phyloP scores from a whole-genome alignment of 2,888 invertebrate genomes.

The Mimumesa dahlbomi region DNA sequence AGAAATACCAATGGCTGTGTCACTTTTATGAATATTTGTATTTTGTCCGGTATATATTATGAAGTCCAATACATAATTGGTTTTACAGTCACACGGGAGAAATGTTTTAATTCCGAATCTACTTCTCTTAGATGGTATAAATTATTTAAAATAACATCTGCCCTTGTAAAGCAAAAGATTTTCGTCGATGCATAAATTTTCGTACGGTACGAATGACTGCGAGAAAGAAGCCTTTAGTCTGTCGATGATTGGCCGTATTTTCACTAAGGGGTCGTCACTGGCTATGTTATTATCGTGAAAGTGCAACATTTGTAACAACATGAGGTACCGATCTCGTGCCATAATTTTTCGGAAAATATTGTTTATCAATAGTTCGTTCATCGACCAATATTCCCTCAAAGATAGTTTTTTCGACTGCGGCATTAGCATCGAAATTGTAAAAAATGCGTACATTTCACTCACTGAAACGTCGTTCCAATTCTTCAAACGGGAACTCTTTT shows the following conservation, averaged over 20 bases:
- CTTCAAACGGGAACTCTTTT: constrained; percentile 28
- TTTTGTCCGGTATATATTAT: constrained; percentile 29
- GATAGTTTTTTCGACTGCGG: constrained; percentile 28
- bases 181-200: constrained; percentile 26
- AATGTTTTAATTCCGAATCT: too few species aligned
- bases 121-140: too few species aligned
- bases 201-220: constrained; percentile 25
- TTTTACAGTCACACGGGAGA: too few species aligned
- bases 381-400: constrained; percentile 31
- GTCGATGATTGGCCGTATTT: constrained; percentile 22
- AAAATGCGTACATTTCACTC: constrained; percentile 26
- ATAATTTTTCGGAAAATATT: constrained; percentile 30
- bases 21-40: constrained; percentile 12
- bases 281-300: constrained; percentile 28
- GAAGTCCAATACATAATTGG: too few species aligned
- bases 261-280: too few species aligned
- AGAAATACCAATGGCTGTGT: constrained; percentile 19
- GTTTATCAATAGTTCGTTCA: constrained; percentile 26
- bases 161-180: constrained; percentile 26
- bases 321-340: constrained; percentile 26
- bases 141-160: constrained; percentile 24
- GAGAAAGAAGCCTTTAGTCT: constrained; percentile 16
- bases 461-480: constrained; percentile 29
- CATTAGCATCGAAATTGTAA: constrained; percentile 32
- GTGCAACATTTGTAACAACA: constrained; percentile 31